Base-by-base conservation (phyloP, 2,797 vertebrate species). In the Bradypodion pumilum region DNA sequence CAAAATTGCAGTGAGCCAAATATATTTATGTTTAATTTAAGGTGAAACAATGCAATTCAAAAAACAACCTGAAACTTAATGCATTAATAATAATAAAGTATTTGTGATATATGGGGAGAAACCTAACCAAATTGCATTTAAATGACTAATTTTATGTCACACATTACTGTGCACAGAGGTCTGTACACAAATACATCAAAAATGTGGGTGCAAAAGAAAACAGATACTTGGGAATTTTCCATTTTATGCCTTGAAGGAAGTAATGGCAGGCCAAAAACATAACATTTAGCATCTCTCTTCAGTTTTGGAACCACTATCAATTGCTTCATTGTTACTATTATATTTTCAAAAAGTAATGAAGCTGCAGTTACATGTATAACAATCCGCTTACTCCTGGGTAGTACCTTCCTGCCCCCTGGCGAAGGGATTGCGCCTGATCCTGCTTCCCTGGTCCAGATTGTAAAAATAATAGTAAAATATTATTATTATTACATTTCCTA, bases 221-320 rank as follows among this genome's bases (percentile, higher is more conserved):
- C 65, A 13, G 23, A 35, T 10, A 44, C 70, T 16, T 60, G 65
- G 29, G 62, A 82, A 82, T n/a, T n/a, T 49, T 32, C 62, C 63
- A 32, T 84, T 75, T 85, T 77, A 84, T 80, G 12, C 60, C 52
- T 74, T 21, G 79, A 87, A 82, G 25, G 46, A 81, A 78, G 78
- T 86, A 15, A 86, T 76, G 62, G 13, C 29, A 78, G 44, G 2
- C 8, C 66, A 16, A 40, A 79, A 83, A 42, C 73, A 16, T 80
- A 85, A 82, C 9, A 56, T 9, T 66, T 85, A 82, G 52, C 72
- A 87, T 75, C 5, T 25, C 19, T 40, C 40, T 9, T 70, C 21
- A 40, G 5, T 3, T 32, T 21, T 23, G 68, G 68, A 40, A 78
- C 37, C 29, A n/a, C 4, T 19, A n/a, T 9, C 40, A 44, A 16